Evolutionary conservation across 2,113 vertebrate genomes (phyloP).

Genomic region (Notarius quadriscutis): DNA sequence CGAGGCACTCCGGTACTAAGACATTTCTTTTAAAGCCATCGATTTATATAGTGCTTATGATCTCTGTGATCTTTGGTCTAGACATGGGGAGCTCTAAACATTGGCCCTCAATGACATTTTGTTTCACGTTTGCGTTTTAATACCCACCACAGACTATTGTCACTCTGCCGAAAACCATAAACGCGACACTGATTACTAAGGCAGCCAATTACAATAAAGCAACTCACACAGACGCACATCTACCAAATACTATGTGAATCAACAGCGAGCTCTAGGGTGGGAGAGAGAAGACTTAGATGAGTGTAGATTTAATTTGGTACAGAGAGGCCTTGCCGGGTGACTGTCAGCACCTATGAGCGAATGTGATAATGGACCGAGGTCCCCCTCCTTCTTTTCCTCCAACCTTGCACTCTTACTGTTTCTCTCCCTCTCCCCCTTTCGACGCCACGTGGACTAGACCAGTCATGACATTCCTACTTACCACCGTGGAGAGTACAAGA

Average conservation of each 20-base stretch:
- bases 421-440: constrained; percentile 22
- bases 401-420: constrained; percentile 11
- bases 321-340: constrained; percentile 61
- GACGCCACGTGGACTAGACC: constrained; percentile 71
- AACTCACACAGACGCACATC: not conserved
- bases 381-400: constrained; percentile 50
- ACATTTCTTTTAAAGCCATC: constrained; percentile 46
- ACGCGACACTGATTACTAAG: constrained; percentile 42
- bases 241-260: constrained; percentile 33
- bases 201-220: constrained; percentile 55
- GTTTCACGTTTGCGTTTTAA: constrained; percentile 49
- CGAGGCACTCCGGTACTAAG: constrained; percentile 51
- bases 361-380: constrained; percentile 64
- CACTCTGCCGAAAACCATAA: constrained; percentile 56
- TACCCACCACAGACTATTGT: constrained; percentile 56
- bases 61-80: constrained; percentile 61
- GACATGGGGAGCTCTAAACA: constrained; percentile 62
- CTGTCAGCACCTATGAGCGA: constrained; percentile 62
- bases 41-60: constrained; percentile 64
- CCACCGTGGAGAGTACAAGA: constrained; percentile 63
- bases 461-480: constrained; percentile 74
- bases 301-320: constrained; percentile 68
- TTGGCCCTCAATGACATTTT: constrained; percentile 58
- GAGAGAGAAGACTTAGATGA: constrained; percentile 63
- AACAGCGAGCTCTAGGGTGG: constrained; percentile 52